These are phyloP conservation scores for Maccullochella peelii DNA, from an alignment of 2,113 vertebrate genomes.

Conservation along the genomic window DNA sequence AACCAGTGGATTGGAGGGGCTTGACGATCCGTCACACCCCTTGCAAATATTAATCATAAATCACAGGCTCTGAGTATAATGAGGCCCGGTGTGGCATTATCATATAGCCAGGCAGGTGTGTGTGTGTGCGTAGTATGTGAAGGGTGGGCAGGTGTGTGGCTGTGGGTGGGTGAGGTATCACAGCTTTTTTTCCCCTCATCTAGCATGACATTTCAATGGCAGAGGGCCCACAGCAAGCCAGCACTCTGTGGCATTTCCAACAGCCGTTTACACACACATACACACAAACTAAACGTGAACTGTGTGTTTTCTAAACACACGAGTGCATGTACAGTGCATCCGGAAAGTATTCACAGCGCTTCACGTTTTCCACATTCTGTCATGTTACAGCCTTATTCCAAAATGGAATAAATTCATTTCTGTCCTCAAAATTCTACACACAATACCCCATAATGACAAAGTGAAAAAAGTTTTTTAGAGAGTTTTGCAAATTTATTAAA, in stretches of 20 bases:
- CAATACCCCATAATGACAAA: too few relatives aligned
- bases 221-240: conserved; percentile 68
- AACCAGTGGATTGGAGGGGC: conserved; percentile 71
- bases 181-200: conserved; percentile 40
- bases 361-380: too few relatives aligned
- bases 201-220: conserved; percentile 73
- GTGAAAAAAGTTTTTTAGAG: too few relatives aligned
- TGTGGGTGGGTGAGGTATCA: conserved; percentile 55
- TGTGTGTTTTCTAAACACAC: conserved; percentile 22
- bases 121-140: conserved; percentile 20
- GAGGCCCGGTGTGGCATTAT: conserved; percentile 59
- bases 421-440: too few relatives aligned
- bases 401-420: too few relatives aligned
- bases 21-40: conserved; percentile 67
- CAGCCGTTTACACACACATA: conserved; percentile 72
- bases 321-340: conserved; percentile 3
- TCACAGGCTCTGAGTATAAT: conserved; percentile 71
- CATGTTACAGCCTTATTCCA: too few relatives aligned
- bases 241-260: conserved; percentile 68
- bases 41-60: conserved; percentile 77
- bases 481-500: too few relatives aligned
- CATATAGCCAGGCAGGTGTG: conserved; percentile 48
- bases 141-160: conserved; percentile 35
- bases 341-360: too few relatives aligned
- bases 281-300: conserved; percentile 36